Evolutionary conservation across 2,113 vertebrate species (phyloP), one percentile per base, ranked within the genome.

Genomic region (Noctilio leporinus): DNA sequence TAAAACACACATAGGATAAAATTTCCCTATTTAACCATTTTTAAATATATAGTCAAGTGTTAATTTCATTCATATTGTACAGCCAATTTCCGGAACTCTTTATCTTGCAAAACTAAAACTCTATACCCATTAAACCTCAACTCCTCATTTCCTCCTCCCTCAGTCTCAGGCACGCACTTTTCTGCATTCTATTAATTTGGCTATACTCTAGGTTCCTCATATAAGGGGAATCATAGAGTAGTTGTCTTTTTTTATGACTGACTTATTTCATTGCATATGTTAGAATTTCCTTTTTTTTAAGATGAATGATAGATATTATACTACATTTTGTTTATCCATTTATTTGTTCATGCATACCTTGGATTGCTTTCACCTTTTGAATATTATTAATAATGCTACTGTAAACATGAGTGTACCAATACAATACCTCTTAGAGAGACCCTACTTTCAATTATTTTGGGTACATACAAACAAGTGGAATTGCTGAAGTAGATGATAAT

Each of bases 281-380:
- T 59, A 59, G 55, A 73, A 93, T 90, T 90, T 90, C 19, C 70
- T 78, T 96, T 30, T 65, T 75, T 85, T 89, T 77, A 72, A 28
- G 24, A 43, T 84, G 40, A 91, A 45, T 73, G 65, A 65, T 88
- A 51, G 62, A n/a, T n/a, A n/a, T n/a, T 81, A 40, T 4, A 14
- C 45, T 55, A 33, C 12, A 33, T 93, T 92, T 91, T 84, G 57
- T 86, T 86, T 92, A 88, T 28, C 20, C 26, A 35, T 73, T 55
- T 0, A 26, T 62, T 40, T 75, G 28, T 35, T 57, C 35, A 17
- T 22, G 1, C 38, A 20, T 76, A 72, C 10, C 9, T n/a, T 86
- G 76, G 70, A 38, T 78, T 93, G 28, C 40, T 67, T 89, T 35
- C 10, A 55, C 26, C 4, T 75, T 82, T 83, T 70, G 11, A 53